These are phyloP conservation scores for Sphaerodactylus townsendi DNA, from an alignment of 2,113 vertebrate genomes.

Conservation along the genomic window DNA sequence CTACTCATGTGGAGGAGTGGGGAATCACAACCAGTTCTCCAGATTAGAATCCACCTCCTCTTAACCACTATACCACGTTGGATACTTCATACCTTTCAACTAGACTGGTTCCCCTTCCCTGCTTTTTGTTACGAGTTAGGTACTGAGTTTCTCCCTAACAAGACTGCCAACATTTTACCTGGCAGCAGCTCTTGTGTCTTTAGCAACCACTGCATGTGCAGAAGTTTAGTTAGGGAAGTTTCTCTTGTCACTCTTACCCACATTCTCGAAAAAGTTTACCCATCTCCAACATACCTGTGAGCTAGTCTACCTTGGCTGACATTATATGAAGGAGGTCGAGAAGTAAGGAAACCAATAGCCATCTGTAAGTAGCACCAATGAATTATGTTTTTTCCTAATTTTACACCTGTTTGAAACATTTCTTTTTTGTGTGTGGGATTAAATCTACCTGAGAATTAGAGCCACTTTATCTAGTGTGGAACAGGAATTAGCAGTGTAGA, in stretches of 20 bases:
- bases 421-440: background rate
- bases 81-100: background rate
- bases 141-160: background rate
- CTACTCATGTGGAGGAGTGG: no score
- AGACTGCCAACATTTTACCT: background rate
- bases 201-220: background rate
- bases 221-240: background rate
- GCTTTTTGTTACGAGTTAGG: background rate
- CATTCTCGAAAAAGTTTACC: background rate
- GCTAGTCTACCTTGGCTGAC: background rate
- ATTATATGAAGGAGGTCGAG: no score
- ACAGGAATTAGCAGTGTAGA: no score
- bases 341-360: background rate
- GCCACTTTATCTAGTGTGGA: no score
- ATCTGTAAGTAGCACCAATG: no score
- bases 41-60: no score
- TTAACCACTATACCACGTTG: no score
- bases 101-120: background rate
- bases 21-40: no score
- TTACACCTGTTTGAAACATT: no score
- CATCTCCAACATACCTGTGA: background rate
- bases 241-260: background rate
- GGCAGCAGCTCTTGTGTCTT: background rate
- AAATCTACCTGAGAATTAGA: background rate
- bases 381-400: no score